Evolutionary conservation across 2,888 invertebrate genomes (phyloP).

Genomic region (Zaprionus obscuricornis): DNA sequence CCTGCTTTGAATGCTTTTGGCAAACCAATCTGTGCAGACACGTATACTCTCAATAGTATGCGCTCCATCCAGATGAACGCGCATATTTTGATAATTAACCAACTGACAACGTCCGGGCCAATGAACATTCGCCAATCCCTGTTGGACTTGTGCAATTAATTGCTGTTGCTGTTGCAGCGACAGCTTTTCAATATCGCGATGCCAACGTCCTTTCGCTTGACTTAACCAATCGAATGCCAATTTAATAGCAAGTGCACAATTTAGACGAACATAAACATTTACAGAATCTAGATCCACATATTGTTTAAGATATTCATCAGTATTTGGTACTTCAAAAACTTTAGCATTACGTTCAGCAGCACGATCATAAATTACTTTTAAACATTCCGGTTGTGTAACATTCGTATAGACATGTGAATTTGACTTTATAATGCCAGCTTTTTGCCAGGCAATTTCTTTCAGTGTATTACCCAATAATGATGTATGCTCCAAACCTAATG

Average conservation of each 20-base stretch:
- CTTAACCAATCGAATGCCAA: conserved; percentile 90
- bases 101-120: conserved; percentile 95
- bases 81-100: conserved; percentile 84
- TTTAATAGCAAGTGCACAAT: conserved; percentile 95
- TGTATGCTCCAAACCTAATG: conserved; percentile 96
- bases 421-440: conserved; percentile 96
- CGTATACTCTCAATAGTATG: conserved; percentile 95
- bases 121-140: conserved; percentile 87
- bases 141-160: conserved; percentile 82
- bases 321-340: conserved; percentile 86
- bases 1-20: conserved; percentile 85
- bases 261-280: conserved; percentile 87
- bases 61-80: conserved; percentile 94
- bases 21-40: conserved; percentile 93
- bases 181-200: no score
- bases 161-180: conserved; percentile 28
- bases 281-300: conserved; percentile 35
- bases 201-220: conserved; percentile 39
- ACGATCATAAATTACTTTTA: conserved; percentile 86
- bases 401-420: conserved; percentile 89
- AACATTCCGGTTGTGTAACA: conserved; percentile 86
- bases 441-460: conserved; percentile 95
- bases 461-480: conserved; percentile 91
- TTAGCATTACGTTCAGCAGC: conserved; percentile 88
- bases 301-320: conserved; percentile 85